Percentiles rank a stretch among this genome's conserved stretches.
Conservation (phyloP, 2,797 vertebrate genomes). For the Siniperca obscura region DNA sequence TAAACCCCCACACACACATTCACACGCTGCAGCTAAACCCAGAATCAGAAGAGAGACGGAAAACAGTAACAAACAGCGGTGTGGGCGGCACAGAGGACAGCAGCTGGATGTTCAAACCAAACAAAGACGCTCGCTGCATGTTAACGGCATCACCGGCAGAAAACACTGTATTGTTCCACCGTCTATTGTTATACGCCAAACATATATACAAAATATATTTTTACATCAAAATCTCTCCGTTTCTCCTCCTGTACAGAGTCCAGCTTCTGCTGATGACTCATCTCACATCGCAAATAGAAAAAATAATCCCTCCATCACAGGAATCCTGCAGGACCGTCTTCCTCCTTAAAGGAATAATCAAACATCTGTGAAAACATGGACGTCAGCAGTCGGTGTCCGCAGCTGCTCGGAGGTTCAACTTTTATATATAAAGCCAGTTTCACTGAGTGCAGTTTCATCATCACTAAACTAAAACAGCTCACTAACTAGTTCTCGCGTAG, state of each 20-base stretch:
- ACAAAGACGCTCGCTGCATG: slow-evolving; percentile 11
- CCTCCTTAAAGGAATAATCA: not conserved
- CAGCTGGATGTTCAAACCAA: slow-evolving; percentile 30
- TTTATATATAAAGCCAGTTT: no score
- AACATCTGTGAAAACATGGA: not conserved
- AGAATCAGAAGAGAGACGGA: not conserved
- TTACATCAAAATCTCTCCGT: not conserved
- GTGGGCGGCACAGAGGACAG: slow-evolving; percentile 27
- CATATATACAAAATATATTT: not conserved
- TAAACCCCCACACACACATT: not conserved
- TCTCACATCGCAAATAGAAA: not conserved
- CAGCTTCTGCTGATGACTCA: slow-evolving; percentile 10
- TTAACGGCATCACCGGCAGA: not conserved
- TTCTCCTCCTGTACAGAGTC: not conserved
- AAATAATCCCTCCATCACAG: slow-evolving; percentile 17
- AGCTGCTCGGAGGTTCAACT: no score
- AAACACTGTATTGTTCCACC: not conserved
- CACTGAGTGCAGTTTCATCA: no score
- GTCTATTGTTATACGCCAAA: not conserved
- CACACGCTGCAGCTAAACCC: slow-evolving; percentile 29
- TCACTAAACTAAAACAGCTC: no score
- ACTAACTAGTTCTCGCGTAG: no score
- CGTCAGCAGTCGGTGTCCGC: no score
- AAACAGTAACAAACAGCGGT: not conserved
- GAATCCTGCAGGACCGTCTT: not conserved